Conservation (phyloP, 2,113 vertebrate species). For the Lepisosteus oculatus region DNA sequence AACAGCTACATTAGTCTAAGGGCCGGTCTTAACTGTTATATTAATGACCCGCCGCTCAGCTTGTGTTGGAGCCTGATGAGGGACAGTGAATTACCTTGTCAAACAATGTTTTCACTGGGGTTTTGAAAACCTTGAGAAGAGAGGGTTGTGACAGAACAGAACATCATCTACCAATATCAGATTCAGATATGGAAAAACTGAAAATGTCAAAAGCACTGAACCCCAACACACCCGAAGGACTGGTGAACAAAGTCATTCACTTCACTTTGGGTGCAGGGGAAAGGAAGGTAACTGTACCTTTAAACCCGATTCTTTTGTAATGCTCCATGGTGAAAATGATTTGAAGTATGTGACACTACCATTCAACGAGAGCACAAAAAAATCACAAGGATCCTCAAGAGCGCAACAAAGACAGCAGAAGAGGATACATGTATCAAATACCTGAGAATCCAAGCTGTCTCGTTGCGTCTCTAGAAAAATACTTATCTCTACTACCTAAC, state of each 20-base stretch:
- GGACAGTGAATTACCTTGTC: background rate
- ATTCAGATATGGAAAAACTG: constrained; percentile 16
- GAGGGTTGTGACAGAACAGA: background rate
- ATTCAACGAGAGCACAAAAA: no score
- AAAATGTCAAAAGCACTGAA: background rate
- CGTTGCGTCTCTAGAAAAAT: constrained; percentile 17
- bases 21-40: constrained; percentile 15
- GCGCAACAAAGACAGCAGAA: no score
- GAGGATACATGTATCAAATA: no score
- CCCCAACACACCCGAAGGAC: constrained; percentile 3
- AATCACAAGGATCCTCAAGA: no score
- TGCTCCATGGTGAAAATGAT: background rate
- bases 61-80: constrained; percentile 14
- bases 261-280: constrained; percentile 11
- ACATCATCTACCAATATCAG: constrained; percentile 10
- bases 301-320: constrained; percentile 15
- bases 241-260: constrained; percentile 20
- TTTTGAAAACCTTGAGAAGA: constrained; percentile 10
- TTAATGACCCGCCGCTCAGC: constrained; percentile 14
- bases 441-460: background rate
- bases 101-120: constrained; percentile 5
- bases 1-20: constrained; percentile 19
- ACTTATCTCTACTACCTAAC: constrained; percentile 4
- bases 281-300: constrained; percentile 16
- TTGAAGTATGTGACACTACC: constrained; percentile 7